phyloP scores from a whole-genome alignment of 2,888 invertebrate genomes.

The Xanthia togata region DNA sequence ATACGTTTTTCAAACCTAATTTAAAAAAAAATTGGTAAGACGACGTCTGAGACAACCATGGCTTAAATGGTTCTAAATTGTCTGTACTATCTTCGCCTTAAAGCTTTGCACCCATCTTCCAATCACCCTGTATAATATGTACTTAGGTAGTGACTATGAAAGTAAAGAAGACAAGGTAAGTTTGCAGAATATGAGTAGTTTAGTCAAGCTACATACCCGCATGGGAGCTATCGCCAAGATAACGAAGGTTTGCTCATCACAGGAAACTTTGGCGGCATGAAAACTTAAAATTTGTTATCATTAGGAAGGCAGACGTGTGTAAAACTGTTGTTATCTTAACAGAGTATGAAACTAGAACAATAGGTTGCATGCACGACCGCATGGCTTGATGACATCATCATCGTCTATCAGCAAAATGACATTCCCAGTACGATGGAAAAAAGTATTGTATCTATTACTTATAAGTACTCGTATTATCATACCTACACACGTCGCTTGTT shows the following conservation, averaged over 20 bases:
- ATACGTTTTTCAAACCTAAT: no score
- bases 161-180: constrained; percentile 25
- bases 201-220: constrained; percentile 23
- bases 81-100: no score
- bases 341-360: neutral
- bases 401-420: neutral
- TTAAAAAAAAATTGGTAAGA: no score
- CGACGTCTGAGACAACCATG: no score
- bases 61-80: no score
- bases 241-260: constrained; percentile 20
- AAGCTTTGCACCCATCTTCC: no score
- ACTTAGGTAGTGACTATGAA: neutral
- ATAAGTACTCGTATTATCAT: no score
- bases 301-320: neutral
- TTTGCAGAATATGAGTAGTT: constrained; percentile 16
- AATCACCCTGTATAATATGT: no score
- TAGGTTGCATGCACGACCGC: neutral
- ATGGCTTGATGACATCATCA: neutral
- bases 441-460: no score
- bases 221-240: constrained; percentile 33
- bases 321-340: neutral
- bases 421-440: neutral
- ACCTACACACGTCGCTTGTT: no score
- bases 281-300: constrained; percentile 22
- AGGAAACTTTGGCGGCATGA: constrained; percentile 15